Evolutionary conservation across 2,888 invertebrate genomes (phyloP).

Genomic region (Sinohyriopsis cumingii): DNA sequence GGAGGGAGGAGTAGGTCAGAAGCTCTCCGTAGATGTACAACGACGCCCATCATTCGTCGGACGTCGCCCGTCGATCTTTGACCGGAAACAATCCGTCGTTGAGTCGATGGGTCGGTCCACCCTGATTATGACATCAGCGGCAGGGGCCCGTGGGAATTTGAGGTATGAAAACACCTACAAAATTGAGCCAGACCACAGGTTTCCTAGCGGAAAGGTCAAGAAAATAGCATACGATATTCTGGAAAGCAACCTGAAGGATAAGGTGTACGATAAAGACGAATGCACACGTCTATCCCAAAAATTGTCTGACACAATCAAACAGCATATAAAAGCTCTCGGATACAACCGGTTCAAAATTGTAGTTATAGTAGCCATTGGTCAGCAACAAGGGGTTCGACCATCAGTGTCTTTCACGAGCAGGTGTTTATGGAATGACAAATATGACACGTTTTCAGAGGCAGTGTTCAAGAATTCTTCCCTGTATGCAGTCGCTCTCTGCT

Average conservation of each 20-base stretch:
- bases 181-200: slow-evolving; percentile 49
- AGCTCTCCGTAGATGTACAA: slow-evolving; percentile 1
- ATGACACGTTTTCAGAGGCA: slow-evolving; percentile 59
- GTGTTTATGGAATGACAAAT: slow-evolving; percentile 60
- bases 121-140: slow-evolving; percentile 42
- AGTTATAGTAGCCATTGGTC: slow-evolving; percentile 54
- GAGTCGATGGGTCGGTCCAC: slow-evolving; percentile 30
- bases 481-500: slow-evolving; percentile 59
- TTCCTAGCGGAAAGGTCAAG: slow-evolving; percentile 38
- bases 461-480: slow-evolving; percentile 46
- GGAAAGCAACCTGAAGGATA: slow-evolving; percentile 38
- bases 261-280: slow-evolving; percentile 49
- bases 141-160: slow-evolving; percentile 33
- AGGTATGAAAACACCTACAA: slow-evolving; percentile 60
- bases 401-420: slow-evolving; percentile 57
- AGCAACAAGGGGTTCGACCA: slow-evolving; percentile 33
- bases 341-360: slow-evolving; percentile 57
- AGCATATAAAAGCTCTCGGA: slow-evolving; percentile 52
- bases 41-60: slow-evolving; percentile 8
- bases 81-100: slow-evolving; percentile 18
- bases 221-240: slow-evolving; percentile 46
- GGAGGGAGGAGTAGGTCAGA: no score
- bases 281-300: slow-evolving; percentile 44
- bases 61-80: slow-evolving; percentile 9
- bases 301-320: slow-evolving; percentile 56